phyloP scores from a whole-genome alignment of 2,888 invertebrate genomes.

The Cephalotes varians region DNA sequence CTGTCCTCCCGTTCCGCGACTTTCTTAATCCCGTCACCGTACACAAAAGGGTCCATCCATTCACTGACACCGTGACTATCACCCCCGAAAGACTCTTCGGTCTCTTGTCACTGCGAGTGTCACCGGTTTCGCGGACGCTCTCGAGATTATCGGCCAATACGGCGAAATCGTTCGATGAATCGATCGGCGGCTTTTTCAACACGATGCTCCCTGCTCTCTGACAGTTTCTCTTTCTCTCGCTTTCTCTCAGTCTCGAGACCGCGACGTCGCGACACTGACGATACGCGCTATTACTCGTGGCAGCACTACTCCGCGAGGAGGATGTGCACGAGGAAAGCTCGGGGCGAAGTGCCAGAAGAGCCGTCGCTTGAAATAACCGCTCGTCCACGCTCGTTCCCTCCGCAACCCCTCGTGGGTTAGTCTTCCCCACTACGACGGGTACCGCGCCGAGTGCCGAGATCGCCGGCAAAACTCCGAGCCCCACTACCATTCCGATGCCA shows the following conservation, averaged over 20 bases:
- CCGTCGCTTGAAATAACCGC: conserved; percentile 85
- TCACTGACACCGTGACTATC: conserved; percentile 28
- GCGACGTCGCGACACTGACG: conserved; percentile 69
- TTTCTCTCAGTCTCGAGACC: conserved; percentile 6
- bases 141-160: not conserved
- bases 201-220: conserved; percentile 12
- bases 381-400: conserved; percentile 81
- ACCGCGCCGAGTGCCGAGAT: conserved; percentile 38
- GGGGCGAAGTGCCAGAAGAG: conserved; percentile 83
- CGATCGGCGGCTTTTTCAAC: not conserved
- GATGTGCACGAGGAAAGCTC: conserved; percentile 79
- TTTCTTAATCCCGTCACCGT: conserved; percentile 15
- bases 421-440: conserved; percentile 57
- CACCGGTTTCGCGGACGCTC: not conserved
- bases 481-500: conserved; percentile 57
- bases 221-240: not conserved
- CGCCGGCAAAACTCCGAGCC: conserved; percentile 68
- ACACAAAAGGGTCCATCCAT: conserved; percentile 16
- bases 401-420: conserved; percentile 78
- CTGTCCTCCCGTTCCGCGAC: not conserved
- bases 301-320: conserved; percentile 55
- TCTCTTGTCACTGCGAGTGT: not conserved
- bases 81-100: not conserved
- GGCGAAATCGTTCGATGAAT: not conserved
- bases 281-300: conserved; percentile 49